These are phyloP conservation scores for Crocidura indochinensis DNA, from an alignment of 2,797 vertebrate species.

Conservation along the genomic window DNA sequence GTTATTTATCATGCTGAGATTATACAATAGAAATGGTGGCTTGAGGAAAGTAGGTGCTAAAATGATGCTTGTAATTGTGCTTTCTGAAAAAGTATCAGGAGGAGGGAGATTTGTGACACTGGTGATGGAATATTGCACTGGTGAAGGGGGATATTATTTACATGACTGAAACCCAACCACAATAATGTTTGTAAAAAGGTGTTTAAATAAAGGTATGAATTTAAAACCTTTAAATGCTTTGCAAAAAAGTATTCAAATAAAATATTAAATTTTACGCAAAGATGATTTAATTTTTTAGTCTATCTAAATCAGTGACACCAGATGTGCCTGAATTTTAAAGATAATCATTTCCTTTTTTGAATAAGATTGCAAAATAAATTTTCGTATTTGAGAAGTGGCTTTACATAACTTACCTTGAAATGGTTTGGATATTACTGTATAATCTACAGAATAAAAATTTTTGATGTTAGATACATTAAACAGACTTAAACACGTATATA, in stretches of 20 bases:
- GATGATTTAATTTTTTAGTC: neutral
- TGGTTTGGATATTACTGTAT: neutral
- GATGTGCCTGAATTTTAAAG: neutral
- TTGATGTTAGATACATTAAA: neutral
- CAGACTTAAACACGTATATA: neutral
- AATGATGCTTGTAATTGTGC: too few species aligned
- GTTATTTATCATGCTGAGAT: conserved; percentile 19
- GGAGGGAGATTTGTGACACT: too few species aligned
- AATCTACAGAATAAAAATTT: neutral
- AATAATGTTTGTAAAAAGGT: too few species aligned
- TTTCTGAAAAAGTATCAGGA: too few species aligned
- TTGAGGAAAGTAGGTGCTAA: neutral
- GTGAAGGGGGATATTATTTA: too few species aligned
- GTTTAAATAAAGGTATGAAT: too few species aligned
- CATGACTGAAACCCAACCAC: too few species aligned
- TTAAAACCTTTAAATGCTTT: too few species aligned
- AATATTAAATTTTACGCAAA: neutral
- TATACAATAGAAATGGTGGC: conserved; percentile 1
- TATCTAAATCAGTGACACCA: neutral
- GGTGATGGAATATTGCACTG: too few species aligned
- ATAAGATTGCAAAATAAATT: conserved; percentile 9
- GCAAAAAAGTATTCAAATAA: too few species aligned
- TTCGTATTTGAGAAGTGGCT: neutral
- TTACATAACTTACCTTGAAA: neutral
- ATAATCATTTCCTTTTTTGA: neutral